Evolutionary conservation across 2,797 vertebrate genomes (phyloP), one percentile per base, ranked within the genome.

Genomic region (Microctenopoma stevenorrisi): DNA sequence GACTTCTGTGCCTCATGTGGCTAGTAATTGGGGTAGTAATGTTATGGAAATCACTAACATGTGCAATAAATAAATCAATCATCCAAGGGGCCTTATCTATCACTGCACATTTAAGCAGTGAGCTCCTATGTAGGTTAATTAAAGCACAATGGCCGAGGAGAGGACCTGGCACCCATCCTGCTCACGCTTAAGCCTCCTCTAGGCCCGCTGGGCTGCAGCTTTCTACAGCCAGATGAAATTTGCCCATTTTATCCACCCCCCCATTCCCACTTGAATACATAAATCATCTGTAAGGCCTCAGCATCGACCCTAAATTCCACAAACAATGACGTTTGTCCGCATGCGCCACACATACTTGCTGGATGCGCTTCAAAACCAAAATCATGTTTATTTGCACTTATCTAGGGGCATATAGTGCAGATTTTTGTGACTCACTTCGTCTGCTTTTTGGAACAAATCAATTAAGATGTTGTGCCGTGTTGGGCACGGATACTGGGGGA

Each of bases 111-210:
- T 94, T 93, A 87, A 85, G 82, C 91, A 85, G 89, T 90, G 91
- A 88, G 88, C 88, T 88, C 88, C 89, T 87, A 91, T 90, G 86
- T 92, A 94, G 94, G 94, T 94, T 94, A 94, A 94, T 94, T 94
- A 94, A 94, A 91, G 93, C 89, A 93, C 91, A 93, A 93, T 92
- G 88, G 92, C 89, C 87, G 84, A 86, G 85, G 75, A 90, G 89
- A 88, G 85, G 89, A 89, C 81, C 93, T 95, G 93, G 93, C 93
- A 94, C 73, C 88, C 74, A 58, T 94, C 92, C 92, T 91, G 92
- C 89, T 88, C 86, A 81, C 87, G 90, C 90, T 88, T 92, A 93
- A 94, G 92, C 87, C 90, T 90, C 78, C 87, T 87, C 86, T 61
- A 88, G 91, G 90, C 92, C 91, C 84, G 88, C 92, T 93, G 89